Base-by-base conservation (phyloP, 2,888 invertebrate species). In the Pyrrhia umbra region DNA sequence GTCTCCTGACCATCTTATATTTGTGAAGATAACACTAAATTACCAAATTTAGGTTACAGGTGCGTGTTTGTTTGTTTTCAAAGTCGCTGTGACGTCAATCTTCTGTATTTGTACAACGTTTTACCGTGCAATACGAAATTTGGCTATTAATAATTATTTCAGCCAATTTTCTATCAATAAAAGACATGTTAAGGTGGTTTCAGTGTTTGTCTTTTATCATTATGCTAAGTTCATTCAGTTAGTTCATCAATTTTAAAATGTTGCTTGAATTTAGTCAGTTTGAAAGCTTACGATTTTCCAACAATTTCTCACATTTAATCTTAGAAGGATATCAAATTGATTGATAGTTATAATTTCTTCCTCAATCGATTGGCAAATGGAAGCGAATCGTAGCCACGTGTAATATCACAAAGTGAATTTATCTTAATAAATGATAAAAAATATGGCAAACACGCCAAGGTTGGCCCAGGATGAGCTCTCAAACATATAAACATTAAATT, bases 1-100 rank as follows among this genome's bases (percentile, higher is more conserved):
- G 68, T 52, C 55, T 25, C 15, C 4, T 5, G 15, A 21, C 51
- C 56, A 39, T 61, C 43, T 46, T 8, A 10, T 40, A 25, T 21
- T 34, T 45, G 6, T 40, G 13, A 20, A 72, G 58, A 67, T 62
- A 68, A 55, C 40, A 51, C 50, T 42, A 61, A 72, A 60, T 68
- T 76, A 72, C 57, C 54, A 55, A 72, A 78, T 78, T 60, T 68
- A 61, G 80, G 75, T 67, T 71, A 69, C 80, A 80, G 67, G 64
- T 77, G 75, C 43, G 23, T n/a, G 9, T 60, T 64, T 77, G 71
- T 50, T 60, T 56, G 37, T 61, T 72, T 70, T 62, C 80, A 71
- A 79, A 68, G 80, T 64, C 65, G 46, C 43, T 8, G 15, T 80
- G 71, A 77, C 77, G 75, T 77, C 71, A 69, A 5, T 16, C 18